phyloP scores from a whole-genome alignment of 1,140 invertebrate species.

The Brachionus sp. region DNA sequence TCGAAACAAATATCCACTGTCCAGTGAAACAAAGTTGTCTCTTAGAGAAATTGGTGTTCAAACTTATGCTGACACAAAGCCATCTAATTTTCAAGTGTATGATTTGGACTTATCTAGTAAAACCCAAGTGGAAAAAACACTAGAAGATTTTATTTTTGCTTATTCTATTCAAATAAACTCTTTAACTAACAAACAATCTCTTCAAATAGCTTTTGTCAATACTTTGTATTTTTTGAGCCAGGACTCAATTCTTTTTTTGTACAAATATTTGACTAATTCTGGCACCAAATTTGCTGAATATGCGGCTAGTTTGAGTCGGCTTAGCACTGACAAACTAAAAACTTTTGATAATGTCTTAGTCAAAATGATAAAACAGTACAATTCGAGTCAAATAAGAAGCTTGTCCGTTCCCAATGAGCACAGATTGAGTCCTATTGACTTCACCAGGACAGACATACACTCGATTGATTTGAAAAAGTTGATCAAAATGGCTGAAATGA shows the following conservation, averaged over 20 bases:
- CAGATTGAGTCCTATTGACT: background rate
- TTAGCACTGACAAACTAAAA: background rate
- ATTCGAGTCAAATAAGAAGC: background rate
- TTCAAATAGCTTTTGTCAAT: background rate
- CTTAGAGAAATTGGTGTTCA: conserved; percentile 23
- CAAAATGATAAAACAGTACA: conserved; percentile 2
- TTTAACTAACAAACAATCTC: background rate
- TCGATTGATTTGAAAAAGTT: conserved; percentile 19
- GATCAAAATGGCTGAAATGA: conserved; percentile 27
- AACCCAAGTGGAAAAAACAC: background rate
- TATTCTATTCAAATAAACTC: background rate
- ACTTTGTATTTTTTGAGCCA: background rate
- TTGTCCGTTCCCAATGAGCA: background rate
- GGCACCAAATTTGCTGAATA: background rate
- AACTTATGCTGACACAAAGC: background rate
- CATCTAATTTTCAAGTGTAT: background rate
- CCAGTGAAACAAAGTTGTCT: background rate
- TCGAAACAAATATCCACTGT: background rate
- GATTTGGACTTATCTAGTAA: background rate
- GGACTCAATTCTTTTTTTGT: background rate
- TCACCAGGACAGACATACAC: background rate
- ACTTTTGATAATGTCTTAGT: conserved; percentile 1
- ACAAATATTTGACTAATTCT: background rate
- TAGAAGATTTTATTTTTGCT: background rate
- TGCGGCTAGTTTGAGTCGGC: background rate